Percentiles rank a stretch among this genome's conserved stretches.
Conservation (phyloP, 2,113 vertebrate species). For the Brachypodius melanocephalos region DNA sequence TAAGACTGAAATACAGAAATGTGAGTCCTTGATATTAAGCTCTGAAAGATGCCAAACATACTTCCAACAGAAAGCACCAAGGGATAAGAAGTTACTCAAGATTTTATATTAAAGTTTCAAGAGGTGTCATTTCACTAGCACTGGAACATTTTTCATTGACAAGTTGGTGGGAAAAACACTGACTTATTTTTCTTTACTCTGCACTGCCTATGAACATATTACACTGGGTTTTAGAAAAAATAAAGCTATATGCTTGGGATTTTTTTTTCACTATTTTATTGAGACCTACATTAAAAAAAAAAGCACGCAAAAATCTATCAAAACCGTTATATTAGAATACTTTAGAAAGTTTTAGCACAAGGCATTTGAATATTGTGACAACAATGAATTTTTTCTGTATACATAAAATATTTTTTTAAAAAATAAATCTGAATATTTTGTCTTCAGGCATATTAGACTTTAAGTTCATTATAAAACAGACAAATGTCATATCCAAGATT, state of each 20-base stretch:
- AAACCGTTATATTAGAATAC: not conserved
- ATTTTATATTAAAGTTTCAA: slow-evolving; percentile 49
- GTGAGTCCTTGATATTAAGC: slow-evolving; percentile 8
- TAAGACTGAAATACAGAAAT: not conserved
- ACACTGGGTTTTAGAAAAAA: not conserved
- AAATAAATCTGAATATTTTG: not conserved
- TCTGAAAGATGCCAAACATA: slow-evolving; percentile 6
- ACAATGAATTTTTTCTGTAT: not conserved
- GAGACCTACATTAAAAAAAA: not conserved
- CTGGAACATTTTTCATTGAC: slow-evolving; percentile 27
- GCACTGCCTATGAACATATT: not conserved
- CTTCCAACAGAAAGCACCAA: slow-evolving; percentile 6
- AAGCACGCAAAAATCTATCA: not conserved
- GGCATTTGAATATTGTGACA: not conserved
- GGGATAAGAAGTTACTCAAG: slow-evolving; percentile 26
- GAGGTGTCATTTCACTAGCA: slow-evolving; percentile 29
- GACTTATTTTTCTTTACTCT: not conserved
- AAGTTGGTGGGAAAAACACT: not conserved
- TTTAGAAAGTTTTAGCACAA: not conserved
- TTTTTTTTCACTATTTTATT: not conserved
- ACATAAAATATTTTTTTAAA: not conserved
- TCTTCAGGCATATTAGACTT: not conserved
- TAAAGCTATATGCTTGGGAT: not conserved
- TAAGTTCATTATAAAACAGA: slow-evolving; percentile 22
- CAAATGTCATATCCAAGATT: not conserved